Evolutionary conservation across 2,797 vertebrate species (phyloP), one percentile per base, ranked within the genome.

Genomic region (Melanitta fusca): DNA sequence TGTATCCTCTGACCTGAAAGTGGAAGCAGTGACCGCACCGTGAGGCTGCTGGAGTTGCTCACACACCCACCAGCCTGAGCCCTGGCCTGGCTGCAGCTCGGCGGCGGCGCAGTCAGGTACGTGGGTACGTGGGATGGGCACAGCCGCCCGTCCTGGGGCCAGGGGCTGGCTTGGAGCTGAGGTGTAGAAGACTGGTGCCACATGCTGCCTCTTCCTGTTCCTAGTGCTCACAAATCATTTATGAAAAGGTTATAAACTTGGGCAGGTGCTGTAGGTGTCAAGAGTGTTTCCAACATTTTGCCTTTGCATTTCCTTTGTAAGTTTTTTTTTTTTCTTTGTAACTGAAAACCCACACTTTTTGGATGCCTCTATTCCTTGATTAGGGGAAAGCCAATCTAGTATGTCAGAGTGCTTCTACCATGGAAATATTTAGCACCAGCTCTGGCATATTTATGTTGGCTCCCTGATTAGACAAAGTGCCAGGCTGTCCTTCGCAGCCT

Each of bases 401-500:
- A 28, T 51, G 7, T 81, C 72, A 75, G 85, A 89, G 60, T 60
- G 72, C 62, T 95, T 80, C 84, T 41, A 13, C 62, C 12, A 0
- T 47, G 81, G 91, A 92, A 92, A 72, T 95, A 80, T 69, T 94
- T 92, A 95, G 90, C 85, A 92, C 86, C 47, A 57, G 79, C 82
- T 92, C 91, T 94, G 96, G 91, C 90, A 88, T 95, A 96, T 96
- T 97, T 93, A 32, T 65, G 77, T 94, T 97, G 97, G 94, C 94
- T 97, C 88, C 60, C 90, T 80, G 93, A 92, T 92, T 88, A 94
- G 96, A 94, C 86, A 91, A 80, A 39, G 93, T 96, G 94, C 96
- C 96, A 96, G 93, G 95, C 91, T 95, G 95, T 97, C 94, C 95
- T 96, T 92, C 14, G 91, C 91, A 95, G 95, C 93, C 91, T 97